A percentile compares a stretch with the other conserved stretches of the same genome.
phyloP scores from a whole-genome alignment of 2,888 invertebrate genomes.

The Apamea sordens region DNA sequence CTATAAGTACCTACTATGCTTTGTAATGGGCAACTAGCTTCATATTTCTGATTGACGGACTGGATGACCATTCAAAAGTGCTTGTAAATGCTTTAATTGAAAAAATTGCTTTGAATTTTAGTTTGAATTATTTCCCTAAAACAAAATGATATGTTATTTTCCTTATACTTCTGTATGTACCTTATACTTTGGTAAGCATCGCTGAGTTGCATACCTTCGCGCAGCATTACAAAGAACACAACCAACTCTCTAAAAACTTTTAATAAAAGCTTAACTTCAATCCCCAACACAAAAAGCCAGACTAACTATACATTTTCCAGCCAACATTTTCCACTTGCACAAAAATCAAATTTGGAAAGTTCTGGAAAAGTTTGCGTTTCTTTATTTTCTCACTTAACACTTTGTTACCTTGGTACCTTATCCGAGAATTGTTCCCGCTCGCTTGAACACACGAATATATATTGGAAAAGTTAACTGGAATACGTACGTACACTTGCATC shows the following conservation, averaged over 20 bases:
- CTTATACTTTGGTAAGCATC: background rate
- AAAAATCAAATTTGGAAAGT: slow-evolving; percentile 67
- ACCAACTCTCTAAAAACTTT: slow-evolving; percentile 6
- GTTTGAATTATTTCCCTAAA: background rate
- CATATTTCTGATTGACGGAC: background rate
- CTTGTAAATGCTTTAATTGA: background rate
- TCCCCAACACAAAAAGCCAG: slow-evolving; percentile 33
- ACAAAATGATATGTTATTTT: background rate
- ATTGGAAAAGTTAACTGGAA: slow-evolving; percentile 77
- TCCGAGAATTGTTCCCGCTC: slow-evolving; percentile 61
- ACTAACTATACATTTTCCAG: slow-evolving; percentile 44
- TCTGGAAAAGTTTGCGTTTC: slow-evolving; percentile 47
- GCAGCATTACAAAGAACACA: background rate
- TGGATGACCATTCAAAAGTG: background rate
- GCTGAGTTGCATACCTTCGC: background rate
- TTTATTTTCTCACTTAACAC: slow-evolving; percentile 65
- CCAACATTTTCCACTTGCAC: slow-evolving; percentile 45
- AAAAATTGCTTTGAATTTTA: background rate
- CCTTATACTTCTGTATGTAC: background rate
- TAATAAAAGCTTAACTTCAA: slow-evolving; percentile 32
- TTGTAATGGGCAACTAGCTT: no score
- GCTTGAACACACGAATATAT: slow-evolving; percentile 74
- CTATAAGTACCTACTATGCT: background rate
- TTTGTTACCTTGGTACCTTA: slow-evolving; percentile 66
- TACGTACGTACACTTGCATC: slow-evolving; percentile 67